These are phyloP conservation scores for Girardinichthys multiradiatus DNA, from an alignment of 2,113 vertebrate genomes.

Conservation along the genomic window DNA sequence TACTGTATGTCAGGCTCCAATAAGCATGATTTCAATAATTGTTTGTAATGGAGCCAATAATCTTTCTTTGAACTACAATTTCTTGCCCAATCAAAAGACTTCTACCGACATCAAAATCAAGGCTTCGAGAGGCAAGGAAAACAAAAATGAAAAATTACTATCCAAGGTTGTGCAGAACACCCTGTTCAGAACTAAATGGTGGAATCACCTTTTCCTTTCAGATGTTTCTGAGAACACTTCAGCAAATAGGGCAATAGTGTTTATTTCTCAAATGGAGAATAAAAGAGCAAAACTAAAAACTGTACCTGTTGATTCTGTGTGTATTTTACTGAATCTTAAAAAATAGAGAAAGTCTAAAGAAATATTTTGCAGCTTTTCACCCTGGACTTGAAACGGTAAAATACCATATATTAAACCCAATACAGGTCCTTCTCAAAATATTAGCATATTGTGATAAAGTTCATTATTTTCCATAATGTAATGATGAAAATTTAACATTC, in stretches of 20 bases:
- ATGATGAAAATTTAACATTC: too few species aligned
- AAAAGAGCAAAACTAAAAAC: background rate
- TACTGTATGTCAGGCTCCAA: slow-evolving; percentile 1
- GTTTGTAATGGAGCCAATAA: background rate
- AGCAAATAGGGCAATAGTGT: background rate
- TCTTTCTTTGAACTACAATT: background rate
- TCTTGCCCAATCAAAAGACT: background rate
- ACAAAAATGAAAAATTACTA: background rate
- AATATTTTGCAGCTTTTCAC: slow-evolving; percentile 12
- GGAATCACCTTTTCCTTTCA: background rate
- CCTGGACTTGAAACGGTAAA: slow-evolving; percentile 15
- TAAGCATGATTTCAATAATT: slow-evolving; percentile 5
- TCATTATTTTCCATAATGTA: slow-evolving; percentile 19
- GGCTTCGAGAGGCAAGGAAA: background rate
- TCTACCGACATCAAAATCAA: background rate
- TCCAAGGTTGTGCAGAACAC: background rate
- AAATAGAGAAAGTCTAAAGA: background rate
- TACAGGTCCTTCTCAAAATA: too few species aligned
- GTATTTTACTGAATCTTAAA: slow-evolving; percentile 2
- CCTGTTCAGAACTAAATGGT: background rate
- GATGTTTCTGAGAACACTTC: background rate
- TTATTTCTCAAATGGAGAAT: slow-evolving; percentile 2
- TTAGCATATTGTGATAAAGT: slow-evolving; percentile 1
- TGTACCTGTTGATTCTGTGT: background rate
- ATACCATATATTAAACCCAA: slow-evolving; percentile 29